phyloP scores from a whole-genome alignment of 2,888 invertebrate species.

The Ophraella communa region DNA sequence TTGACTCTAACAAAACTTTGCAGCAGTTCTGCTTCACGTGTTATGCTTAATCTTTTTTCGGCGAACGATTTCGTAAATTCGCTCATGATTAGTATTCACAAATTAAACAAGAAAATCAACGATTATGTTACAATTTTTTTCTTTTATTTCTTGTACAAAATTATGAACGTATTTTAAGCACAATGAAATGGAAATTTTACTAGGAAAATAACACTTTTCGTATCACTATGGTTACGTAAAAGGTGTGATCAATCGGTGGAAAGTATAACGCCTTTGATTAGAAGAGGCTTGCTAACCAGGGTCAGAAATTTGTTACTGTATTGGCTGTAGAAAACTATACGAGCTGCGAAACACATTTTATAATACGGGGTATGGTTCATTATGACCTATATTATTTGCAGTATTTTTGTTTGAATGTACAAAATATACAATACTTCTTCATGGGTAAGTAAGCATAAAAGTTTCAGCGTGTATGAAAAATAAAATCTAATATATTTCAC shows the following conservation, averaged over 20 bases:
- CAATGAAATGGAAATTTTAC: constrained; percentile 30
- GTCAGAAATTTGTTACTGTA: not conserved
- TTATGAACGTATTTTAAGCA: constrained; percentile 30
- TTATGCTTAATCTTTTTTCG: constrained; percentile 53
- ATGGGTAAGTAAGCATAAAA: too few species aligned
- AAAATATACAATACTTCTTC: too few species aligned
- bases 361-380: not conserved
- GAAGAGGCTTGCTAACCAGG: not conserved
- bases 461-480: too few species aligned
- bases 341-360: not conserved
- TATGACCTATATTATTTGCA: not conserved
- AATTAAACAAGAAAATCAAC: constrained; percentile 4
- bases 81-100: constrained; percentile 34
- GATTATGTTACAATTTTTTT: constrained; percentile 20
- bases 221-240: constrained; percentile 48
- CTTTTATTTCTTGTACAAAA: constrained; percentile 18
- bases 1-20: constrained; percentile 81
- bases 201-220: constrained; percentile 46
- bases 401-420: too few species aligned
- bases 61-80: constrained; percentile 40
- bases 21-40: constrained; percentile 74
- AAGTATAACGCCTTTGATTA: constrained; percentile 23
- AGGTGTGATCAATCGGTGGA: constrained; percentile 52
- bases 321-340: not conserved
- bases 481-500: too few species aligned